Conservation (phyloP, 2,888 invertebrate species). For the Drosophila sordidula region DNA sequence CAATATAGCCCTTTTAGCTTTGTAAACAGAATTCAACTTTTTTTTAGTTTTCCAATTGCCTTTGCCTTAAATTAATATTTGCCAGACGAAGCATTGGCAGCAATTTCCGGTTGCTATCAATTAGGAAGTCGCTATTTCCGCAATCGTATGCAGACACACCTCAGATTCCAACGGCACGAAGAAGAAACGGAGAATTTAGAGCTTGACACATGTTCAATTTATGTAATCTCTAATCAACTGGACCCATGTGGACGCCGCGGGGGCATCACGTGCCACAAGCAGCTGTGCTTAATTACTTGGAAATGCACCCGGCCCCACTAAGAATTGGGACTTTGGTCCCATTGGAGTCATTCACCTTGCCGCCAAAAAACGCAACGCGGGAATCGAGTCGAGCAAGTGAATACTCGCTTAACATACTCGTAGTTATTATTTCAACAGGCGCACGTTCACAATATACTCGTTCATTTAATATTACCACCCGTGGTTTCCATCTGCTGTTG, state of each 20-base stretch:
- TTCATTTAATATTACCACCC: constrained; percentile 63
- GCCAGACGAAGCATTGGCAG: too few relatives aligned
- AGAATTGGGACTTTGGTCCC: constrained; percentile 33
- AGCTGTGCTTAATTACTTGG: constrained; percentile 70
- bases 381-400: constrained; percentile 56
- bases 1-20: too few relatives aligned
- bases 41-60: too few relatives aligned
- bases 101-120: too few relatives aligned
- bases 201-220: constrained; percentile 53
- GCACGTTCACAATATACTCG: constrained; percentile 27
- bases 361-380: constrained; percentile 29
- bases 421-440: constrained; percentile 64
- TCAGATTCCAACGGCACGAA: constrained; percentile 17
- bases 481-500: constrained; percentile 25
- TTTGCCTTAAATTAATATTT: too few relatives aligned
- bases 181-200: not conserved
- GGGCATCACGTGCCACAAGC: constrained; percentile 52
- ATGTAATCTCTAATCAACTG: constrained; percentile 61
- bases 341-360: constrained; percentile 69
- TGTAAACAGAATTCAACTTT: too few relatives aligned
- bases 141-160: constrained; percentile 47
- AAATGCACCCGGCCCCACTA: constrained; percentile 32
- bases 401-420: constrained; percentile 49
- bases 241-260: constrained; percentile 27
- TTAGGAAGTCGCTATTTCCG: not conserved